Evolutionary conservation across 1,140 invertebrate genomes (phyloP), one percentile per base, ranked within the genome.

Genomic region (Drosophila subobscura): DNA sequence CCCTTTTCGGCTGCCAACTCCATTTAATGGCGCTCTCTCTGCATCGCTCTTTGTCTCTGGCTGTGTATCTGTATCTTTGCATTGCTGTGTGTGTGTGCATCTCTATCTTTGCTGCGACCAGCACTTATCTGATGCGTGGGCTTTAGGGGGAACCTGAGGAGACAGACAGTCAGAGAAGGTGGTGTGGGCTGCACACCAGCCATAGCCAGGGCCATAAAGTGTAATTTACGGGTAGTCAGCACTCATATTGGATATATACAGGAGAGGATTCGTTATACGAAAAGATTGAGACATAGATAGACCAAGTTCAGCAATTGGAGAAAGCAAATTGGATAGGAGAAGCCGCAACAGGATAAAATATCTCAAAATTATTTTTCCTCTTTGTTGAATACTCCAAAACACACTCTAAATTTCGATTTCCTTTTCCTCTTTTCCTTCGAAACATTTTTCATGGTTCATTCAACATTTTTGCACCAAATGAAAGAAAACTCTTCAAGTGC

Each of bases 381-480:
- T 10, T 3, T 12, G 10, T 37, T 37, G 3, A 37, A 12, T 37
- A 10, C 10, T 4, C 29, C 8, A 12, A 12, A 4, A 10, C 33
- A 4, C 4, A 33, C 10, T 33, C 29, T 7, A 29, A 6, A 29
- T 14, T 23, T 40, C 1, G 8, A 22, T 42, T 25, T 49, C 29
- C 4, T 33, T 3, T 37, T 37, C 8, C 33, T 1, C 12, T 12
- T 37, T 12, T 37, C 3, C 0, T 12, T 37, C 10, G 10, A 58
- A 57, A 42, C 6, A 49, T 71, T 71, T 71, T 66, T 70, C 66
- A 58, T 61, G 51, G 66, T 59, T 74, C 67, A 77, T 77, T 86
- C 67, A 85, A 77, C 55, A 71, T 75, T 77, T 81, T 88, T 85
- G 73, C 83, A 88, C 68, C 64, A 83, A 45, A 78, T 85, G 78